Conservation (phyloP, 1,140 invertebrate species). For the Drosophila eugracilis region DNA sequence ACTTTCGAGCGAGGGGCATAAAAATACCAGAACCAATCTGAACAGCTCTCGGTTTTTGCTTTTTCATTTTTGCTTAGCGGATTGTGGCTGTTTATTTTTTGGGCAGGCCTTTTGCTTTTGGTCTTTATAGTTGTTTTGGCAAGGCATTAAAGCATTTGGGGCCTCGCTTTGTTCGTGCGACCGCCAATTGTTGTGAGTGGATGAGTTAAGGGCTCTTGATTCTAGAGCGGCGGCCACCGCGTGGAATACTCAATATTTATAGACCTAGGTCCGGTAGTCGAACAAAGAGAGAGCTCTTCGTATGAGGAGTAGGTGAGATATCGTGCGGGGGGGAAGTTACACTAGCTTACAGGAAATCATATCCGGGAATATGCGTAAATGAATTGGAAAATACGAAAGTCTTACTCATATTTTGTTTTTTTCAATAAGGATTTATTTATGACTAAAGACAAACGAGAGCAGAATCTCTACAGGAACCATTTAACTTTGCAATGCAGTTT, state of each 20-base stretch:
- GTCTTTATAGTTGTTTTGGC: conserved; percentile 59
- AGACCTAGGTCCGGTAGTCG: conserved; percentile 74
- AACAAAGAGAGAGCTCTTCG: conserved; percentile 25
- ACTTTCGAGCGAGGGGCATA: conserved; percentile 70
- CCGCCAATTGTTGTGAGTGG: conserved; percentile 34
- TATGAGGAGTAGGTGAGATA: not conserved
- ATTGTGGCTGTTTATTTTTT: conserved; percentile 16
- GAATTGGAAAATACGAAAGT: too few relatives aligned
- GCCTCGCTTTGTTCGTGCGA: conserved; percentile 48
- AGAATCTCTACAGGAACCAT: too few relatives aligned
- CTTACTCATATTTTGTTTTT: too few relatives aligned
- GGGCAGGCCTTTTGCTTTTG: conserved; percentile 41
- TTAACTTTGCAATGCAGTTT: too few relatives aligned
- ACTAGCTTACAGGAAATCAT: conserved; percentile 2
- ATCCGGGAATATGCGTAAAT: not conserved
- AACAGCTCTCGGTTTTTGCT: conserved; percentile 41
- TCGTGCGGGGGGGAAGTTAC: conserved; percentile 13
- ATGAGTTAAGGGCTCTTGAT: conserved; percentile 36
- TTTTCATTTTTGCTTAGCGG: conserved; percentile 1
- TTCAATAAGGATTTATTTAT: too few relatives aligned
- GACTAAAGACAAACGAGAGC: too few relatives aligned
- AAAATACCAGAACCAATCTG: conserved; percentile 68
- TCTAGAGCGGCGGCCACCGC: conserved; percentile 22
- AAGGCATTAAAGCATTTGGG: conserved; percentile 57
- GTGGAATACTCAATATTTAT: conserved; percentile 50